phyloP scores from a whole-genome alignment of 2,113 vertebrate species.

The Gymnocephalus cernua region DNA sequence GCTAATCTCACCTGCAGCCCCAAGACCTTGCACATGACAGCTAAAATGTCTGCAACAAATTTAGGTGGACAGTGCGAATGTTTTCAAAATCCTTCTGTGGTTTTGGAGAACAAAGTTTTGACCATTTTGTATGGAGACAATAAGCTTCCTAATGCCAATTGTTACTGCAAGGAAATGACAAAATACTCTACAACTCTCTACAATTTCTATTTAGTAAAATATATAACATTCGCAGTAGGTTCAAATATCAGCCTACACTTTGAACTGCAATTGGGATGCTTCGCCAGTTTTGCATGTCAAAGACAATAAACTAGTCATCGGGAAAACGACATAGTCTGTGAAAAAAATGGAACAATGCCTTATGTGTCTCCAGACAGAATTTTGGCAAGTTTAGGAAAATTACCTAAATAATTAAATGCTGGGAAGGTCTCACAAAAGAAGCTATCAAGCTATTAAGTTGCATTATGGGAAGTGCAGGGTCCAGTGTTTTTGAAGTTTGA shows the following conservation, averaged over 20 bases:
- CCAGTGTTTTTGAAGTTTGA: not conserved
- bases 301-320: not conserved
- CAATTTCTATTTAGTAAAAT: not conserved
- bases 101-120: not conserved
- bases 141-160: not conserved
- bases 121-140: not conserved
- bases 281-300: not conserved
- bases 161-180: not conserved
- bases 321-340: not conserved
- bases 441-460: too few relatives aligned
- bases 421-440: not conserved
- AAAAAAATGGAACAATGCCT: not conserved
- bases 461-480: too few relatives aligned
- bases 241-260: not conserved
- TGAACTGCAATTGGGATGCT: not conserved
- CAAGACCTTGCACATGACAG: constrained; percentile 27
- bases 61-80: constrained; percentile 20
- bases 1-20: constrained; percentile 70
- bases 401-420: not conserved
- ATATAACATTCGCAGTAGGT: not conserved
- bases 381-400: not conserved
- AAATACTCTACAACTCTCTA: not conserved
- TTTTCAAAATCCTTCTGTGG: not conserved
- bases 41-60: constrained; percentile 40
- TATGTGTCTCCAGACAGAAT: not conserved